Conservation (phyloP, 2,797 vertebrate genomes). For the Artibeus jamaicensis region DNA sequence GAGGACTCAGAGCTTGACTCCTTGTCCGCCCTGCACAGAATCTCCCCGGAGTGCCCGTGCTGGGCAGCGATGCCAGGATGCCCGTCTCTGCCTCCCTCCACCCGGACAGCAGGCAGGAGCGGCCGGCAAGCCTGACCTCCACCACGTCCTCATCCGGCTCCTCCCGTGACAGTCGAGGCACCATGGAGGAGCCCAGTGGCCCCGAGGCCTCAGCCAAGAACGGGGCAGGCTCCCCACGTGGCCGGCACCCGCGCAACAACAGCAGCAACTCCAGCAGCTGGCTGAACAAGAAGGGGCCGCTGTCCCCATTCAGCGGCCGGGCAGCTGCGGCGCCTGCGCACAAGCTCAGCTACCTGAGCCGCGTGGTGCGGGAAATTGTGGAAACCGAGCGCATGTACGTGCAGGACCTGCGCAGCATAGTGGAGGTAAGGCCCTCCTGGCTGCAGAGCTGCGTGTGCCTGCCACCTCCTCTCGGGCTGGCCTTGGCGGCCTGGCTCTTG, state of each 20-base stretch:
- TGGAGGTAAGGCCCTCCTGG: constrained; percentile 88
- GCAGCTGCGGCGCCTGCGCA: constrained; percentile 76
- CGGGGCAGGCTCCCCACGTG: not conserved
- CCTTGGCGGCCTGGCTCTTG: not conserved
- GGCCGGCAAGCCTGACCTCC: constrained; percentile 86
- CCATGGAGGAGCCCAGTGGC: constrained; percentile 85
- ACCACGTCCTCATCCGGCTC: constrained; percentile 87
- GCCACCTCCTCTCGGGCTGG: not conserved
- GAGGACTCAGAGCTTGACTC: not conserved
- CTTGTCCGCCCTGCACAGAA: constrained; percentile 82
- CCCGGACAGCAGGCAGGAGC: constrained; percentile 81
- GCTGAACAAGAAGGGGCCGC: constrained; percentile 63
- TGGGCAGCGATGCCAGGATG: constrained; percentile 86
- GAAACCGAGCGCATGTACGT: constrained; percentile 97
- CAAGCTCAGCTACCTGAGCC: constrained; percentile 93
- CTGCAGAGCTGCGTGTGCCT: accelerated
- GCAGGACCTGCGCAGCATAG: constrained; percentile 93
- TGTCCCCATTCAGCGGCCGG: constrained; percentile 84
- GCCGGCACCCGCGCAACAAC: constrained; percentile 75
- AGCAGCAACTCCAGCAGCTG: constrained; percentile 81
- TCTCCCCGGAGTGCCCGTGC: constrained; percentile 70
- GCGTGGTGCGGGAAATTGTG: constrained; percentile 96
- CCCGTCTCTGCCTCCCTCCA: constrained; percentile 79
- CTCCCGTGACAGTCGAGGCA: constrained; percentile 82
- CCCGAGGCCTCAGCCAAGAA: not conserved